Evolutionary conservation across 2,888 invertebrate species (phyloP), one percentile per base, ranked within the genome.

Genomic region (Plagodis dolabraria): DNA sequence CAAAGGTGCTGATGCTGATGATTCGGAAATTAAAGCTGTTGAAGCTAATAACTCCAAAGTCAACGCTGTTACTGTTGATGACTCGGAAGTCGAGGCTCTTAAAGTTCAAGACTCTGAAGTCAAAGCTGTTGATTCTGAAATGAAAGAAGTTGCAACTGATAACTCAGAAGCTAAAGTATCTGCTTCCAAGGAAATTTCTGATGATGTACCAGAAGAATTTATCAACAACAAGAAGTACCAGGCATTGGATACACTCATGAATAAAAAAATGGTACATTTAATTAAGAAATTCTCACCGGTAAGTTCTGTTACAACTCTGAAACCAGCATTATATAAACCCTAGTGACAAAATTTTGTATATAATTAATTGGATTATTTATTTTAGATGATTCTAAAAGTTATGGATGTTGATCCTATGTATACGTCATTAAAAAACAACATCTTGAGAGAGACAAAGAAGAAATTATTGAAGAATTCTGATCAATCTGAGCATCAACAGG

Each of bases 281-380:
- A 51, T 88, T 40, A 79, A 74, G 7, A 80, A 68, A 53, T 77
- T 69, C 57, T 71, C 75, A 51, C 69, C 77, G n/a, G 87, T 87
- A 68, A 77, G 82, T 79, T 53, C 46, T 33, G 7, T 51, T 36
- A 10, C 10, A 40, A 40, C 36, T 36, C 36, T 4, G 7, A 36
- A 36, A 8, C n/a, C n/a, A n/a, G n/a, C 22, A 22, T 22, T 22
- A 22, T 22, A 2, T 22, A 22, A 22, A 22, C 1, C 22, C 22
- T 22, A 22, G 22, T 22, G 22, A 10, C 40, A 10, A 40, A 40
- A 40, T 10, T 2, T 0, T 6, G 0, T 5, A n/a, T 50, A 33
- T 12, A 34, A 46, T 45, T n/a, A 38, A 46, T n/a, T n/a, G n/a
- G n/a, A n/a, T 47, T 42, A 5, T 52, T 10, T 33, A 34, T 71